phyloP scores from a whole-genome alignment of 2,113 vertebrate genomes.

The Melozone crissalis region DNA sequence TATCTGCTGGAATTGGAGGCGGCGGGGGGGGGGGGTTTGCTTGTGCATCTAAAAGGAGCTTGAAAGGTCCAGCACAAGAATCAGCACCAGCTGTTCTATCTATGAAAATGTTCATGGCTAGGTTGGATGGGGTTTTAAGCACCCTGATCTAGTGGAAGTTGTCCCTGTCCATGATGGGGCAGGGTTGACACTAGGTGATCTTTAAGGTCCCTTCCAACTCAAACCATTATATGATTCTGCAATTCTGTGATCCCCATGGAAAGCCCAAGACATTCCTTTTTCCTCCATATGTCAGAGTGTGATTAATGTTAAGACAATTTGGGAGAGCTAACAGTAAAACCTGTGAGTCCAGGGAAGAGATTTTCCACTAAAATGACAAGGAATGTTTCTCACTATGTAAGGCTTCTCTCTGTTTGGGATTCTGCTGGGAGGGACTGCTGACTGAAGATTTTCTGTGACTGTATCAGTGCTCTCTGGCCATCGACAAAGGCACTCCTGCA shows the following conservation, averaged over 20 bases:
- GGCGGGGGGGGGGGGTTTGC: rapidly evolving
- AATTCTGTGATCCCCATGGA: not conserved
- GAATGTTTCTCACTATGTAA: not conserved
- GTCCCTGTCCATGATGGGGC: too few species aligned
- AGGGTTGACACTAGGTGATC: not conserved
- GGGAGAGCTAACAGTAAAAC: not conserved
- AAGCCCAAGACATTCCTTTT: not conserved
- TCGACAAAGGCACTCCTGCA: not conserved
- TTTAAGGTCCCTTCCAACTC: not conserved
- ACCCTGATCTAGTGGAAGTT: not conserved
- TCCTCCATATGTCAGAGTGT: not conserved
- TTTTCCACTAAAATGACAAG: not conserved
- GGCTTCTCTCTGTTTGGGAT: not conserved
- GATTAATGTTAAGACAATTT: not conserved
- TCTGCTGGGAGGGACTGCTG: not conserved
- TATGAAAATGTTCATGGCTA: not conserved
- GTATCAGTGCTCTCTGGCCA: not conserved
- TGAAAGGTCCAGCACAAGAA: not conserved
- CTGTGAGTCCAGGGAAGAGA: not conserved
- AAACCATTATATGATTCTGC: not conserved
- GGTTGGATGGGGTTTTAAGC: not conserved
- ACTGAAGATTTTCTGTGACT: not conserved
- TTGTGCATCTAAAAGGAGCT: not conserved
- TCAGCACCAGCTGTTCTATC: not conserved
- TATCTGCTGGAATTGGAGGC: not conserved